These are phyloP conservation scores for Clarias platycephalus DNA, from an alignment of 2,797 vertebrate species.

Conservation along the genomic window DNA sequence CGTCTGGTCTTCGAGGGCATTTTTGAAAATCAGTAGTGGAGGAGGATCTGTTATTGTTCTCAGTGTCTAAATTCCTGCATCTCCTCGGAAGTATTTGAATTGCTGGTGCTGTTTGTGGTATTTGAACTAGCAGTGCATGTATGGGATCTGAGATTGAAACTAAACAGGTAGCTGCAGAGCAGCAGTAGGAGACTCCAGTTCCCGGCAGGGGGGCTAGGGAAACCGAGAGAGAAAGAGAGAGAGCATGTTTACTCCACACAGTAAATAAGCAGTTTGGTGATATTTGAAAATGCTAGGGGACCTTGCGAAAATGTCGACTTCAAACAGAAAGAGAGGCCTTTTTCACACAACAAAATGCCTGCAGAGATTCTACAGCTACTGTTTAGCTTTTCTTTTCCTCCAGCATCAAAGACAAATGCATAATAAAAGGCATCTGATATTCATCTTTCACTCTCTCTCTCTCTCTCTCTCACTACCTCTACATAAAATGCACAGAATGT, in stretches of 20 bases:
- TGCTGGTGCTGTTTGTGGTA: constrained; percentile 17
- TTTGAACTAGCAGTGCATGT: constrained; percentile 25
- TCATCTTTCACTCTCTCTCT: background rate
- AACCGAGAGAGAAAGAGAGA: constrained; percentile 1
- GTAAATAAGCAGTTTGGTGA: constrained; percentile 56
- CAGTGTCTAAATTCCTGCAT: constrained; percentile 29
- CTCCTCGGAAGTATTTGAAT: constrained; percentile 32
- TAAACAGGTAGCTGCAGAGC: constrained; percentile 19
- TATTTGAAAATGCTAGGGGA: constrained; percentile 54
- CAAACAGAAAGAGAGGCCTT: constrained; percentile 35
- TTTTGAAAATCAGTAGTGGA: constrained; percentile 46
- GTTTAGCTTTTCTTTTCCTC: constrained; percentile 33
- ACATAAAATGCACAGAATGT: constrained; percentile 1
- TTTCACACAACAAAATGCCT: constrained; percentile 29
- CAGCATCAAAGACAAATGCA: constrained; percentile 30
- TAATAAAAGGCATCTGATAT: constrained; percentile 30
- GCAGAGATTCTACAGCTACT: constrained; percentile 33
- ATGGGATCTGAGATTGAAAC: constrained; percentile 38
- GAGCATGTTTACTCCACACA: constrained; percentile 36
- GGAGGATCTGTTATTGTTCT: constrained; percentile 8
- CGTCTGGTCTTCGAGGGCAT: constrained; percentile 57
- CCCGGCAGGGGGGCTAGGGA: constrained; percentile 32
- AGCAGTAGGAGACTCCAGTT: constrained; percentile 31
- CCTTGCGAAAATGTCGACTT: constrained; percentile 47
- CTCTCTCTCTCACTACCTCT: constrained; percentile 1